Evolutionary conservation across 2,797 vertebrate genomes (phyloP), one percentile per base, ranked within the genome.

Genomic region (Lacerta bilineata): DNA sequence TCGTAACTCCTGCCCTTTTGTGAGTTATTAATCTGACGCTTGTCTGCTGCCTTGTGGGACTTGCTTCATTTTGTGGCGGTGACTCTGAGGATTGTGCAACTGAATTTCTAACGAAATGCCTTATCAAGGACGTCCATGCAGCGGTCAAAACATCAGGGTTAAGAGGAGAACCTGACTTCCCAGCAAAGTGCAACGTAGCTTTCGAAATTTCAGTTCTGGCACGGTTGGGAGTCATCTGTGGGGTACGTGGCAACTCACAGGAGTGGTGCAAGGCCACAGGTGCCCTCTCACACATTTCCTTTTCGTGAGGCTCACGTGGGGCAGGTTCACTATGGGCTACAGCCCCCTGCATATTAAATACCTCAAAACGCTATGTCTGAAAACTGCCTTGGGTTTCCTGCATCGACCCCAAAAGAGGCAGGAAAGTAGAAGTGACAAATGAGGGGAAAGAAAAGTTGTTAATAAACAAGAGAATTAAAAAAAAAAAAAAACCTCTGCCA

Each of bases 401-500:
- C 5, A 5, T 27, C 3, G 1, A n/a, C 33, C 13, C 59, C 15
- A 39, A 39, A 33, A 33, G 10, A n/a, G 25, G 1, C 68, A 72
- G 71, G 17, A 2, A 72, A 36, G 5, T 10, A 9, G 27, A 50
- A 27, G 25, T 33, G 4, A 9, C 72, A 55, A 55, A 1, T 55
- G 50, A 15, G 50, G 11, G 13, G 15, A 55, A 55, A 55, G 50
- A 55, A 55, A 55, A 55, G 50, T 55, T 50, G 50, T 27, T 8
- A 59, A 50, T 10, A 55, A 79, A 79, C 46, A 9, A 33, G 27
- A 8, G 5, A 8, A 41, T 13, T 43, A 6, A 43, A 41, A 17
- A n/a, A 68, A 3, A 1, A 33, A 2, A 50, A 46, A 0, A 0
- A 50, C 10, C 46, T 0, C 33, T 50, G 10, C 69, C 11, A 18